These are phyloP conservation scores for Pongo abelii DNA, from an alignment of 2,113 vertebrate species.

Conservation along the genomic window DNA sequence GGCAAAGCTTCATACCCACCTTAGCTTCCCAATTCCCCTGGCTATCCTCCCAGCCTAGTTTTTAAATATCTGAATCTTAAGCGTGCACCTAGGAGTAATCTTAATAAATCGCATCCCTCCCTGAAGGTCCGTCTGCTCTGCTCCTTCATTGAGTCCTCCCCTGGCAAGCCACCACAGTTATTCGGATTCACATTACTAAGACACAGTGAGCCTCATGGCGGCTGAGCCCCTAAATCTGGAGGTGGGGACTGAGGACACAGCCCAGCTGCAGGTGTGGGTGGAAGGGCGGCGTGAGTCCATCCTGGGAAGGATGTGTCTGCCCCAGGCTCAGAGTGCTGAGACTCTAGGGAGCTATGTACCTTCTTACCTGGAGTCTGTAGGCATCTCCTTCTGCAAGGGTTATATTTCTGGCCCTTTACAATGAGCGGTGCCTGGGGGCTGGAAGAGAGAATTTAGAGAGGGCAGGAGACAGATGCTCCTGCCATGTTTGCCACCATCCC, in stretches of 20 bases:
- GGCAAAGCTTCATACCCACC: accelerated
- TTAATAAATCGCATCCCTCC: neutral
- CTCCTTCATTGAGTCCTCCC: neutral
- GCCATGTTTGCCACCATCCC: neutral
- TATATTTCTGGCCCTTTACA: accelerated
- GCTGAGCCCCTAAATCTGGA: neutral
- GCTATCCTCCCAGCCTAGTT: neutral
- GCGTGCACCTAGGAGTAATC: accelerated
- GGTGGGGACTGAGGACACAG: neutral
- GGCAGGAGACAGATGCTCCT: too few relatives aligned
- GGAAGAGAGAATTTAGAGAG: neutral
- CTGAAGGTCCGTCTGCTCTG: accelerated
- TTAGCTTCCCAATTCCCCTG: neutral
- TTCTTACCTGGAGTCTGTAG: accelerated
- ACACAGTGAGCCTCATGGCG: neutral
- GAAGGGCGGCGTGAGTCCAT: neutral
- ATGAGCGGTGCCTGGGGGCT: accelerated
- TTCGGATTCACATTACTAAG: neutral
- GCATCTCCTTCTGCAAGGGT: accelerated
- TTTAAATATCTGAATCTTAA: neutral
- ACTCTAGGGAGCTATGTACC: neutral
- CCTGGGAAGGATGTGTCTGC: too few relatives aligned
- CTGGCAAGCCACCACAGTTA: neutral
- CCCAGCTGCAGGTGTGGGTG: neutral
- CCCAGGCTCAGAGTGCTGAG: accelerated